phyloP scores from a whole-genome alignment of 2,797 vertebrate genomes.

The Holocentrus rufus region DNA sequence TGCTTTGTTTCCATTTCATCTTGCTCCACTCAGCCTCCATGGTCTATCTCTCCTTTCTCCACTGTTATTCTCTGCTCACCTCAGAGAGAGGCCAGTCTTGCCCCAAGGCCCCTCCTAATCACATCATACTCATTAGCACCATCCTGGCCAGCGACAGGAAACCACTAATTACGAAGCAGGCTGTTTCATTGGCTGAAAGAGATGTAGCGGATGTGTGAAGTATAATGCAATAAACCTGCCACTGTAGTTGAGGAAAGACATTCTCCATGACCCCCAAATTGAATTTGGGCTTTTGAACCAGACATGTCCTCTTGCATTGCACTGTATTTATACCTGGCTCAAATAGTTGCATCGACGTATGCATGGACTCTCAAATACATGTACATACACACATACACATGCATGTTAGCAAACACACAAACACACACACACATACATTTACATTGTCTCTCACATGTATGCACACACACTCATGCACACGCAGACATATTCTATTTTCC shows the following conservation, averaged over 20 bases:
- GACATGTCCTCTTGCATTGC: neutral
- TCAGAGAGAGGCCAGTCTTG: constrained; percentile 36
- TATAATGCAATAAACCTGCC: constrained; percentile 24
- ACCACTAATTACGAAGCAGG: constrained; percentile 52
- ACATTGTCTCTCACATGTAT: neutral
- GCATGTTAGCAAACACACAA: neutral
- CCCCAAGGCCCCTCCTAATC: constrained; percentile 50
- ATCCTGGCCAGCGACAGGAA: constrained; percentile 52
- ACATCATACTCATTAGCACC: constrained; percentile 54
- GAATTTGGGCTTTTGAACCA: neutral
- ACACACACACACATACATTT: neutral
- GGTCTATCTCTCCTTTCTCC: constrained; percentile 8
- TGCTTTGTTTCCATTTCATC: constrained; percentile 35
- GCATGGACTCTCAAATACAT: neutral
- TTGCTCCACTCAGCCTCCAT: constrained; percentile 34
- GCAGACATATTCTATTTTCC: neutral
- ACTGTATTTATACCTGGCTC: neutral
- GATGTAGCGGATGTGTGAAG: constrained; percentile 28
- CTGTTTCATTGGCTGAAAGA: constrained; percentile 45
- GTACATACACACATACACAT: neutral
- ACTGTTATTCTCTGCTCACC: constrained; percentile 44
- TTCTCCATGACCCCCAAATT: constrained; percentile 15
- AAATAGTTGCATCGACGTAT: neutral
- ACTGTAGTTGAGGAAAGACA: constrained; percentile 12
- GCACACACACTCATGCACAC: neutral